Base-by-base conservation (phyloP, 2,113 vertebrate species). In the Acanthochromis polyacanthus region DNA sequence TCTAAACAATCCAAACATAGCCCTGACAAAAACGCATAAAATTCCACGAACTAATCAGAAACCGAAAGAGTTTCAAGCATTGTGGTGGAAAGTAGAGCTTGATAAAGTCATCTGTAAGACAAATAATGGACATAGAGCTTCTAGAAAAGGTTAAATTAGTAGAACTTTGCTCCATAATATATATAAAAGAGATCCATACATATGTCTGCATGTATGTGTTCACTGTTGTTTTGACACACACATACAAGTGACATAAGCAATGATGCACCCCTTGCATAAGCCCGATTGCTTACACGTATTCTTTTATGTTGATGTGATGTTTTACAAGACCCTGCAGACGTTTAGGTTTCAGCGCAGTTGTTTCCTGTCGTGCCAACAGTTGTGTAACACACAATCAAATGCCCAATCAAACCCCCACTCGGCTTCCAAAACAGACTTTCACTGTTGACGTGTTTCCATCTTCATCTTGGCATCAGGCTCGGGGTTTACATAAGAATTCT, bases 371-470 rank as follows among this genome's bases (percentile, higher is more conserved):
- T 85, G 79, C 79, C 71, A 82, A n/a, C 30, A 45, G 56, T 88
- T 90, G 69, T 58, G 67, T 69, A 86, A 88, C 28, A 0, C 14
- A 12, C 30, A 78, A 45, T 81, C 71, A 80, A 83, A 70, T 75
- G n/a, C 7, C 14, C 15, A 25, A 48, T 65, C 23, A 55, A 6
- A 28, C 52, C 64, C 74, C 53, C n/a, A n/a, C 56, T 51, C 67
- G 20, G 12, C 61, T 43, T 58, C 43, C 73, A 60, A 81, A 81
- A 84, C 69, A 74, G 36, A 15, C 23, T 64, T 40, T 64, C 68
- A 40, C 22, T 75, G 61, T 59, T 25, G 2, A 51, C 12, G 22
- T 20, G 36, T 78, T 81, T 77, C 52, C 67, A 56, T 91, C 64
- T 23, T 22, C 72, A 71, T 4, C 36, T 59, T 78, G 81, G 58